phyloP scores from a whole-genome alignment of 2,797 vertebrate species.

The Xenops minutus region DNA sequence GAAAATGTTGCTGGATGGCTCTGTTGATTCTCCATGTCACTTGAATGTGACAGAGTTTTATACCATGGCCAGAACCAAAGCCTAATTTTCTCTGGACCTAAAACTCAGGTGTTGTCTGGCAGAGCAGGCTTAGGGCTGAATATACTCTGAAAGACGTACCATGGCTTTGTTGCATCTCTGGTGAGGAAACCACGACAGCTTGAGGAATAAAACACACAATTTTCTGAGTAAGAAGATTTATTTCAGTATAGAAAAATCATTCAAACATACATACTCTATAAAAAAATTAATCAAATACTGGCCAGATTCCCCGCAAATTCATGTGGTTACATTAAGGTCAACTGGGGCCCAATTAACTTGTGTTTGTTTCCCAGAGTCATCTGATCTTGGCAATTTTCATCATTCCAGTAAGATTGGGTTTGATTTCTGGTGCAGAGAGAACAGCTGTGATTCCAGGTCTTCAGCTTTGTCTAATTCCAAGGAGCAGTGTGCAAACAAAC shows the following conservation, averaged over 20 bases:
- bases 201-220: not conserved
- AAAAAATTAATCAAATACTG: slow-evolving; percentile 49
- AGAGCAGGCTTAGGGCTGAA: not conserved
- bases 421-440: slow-evolving; percentile 32
- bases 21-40: not conserved
- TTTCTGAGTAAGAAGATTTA: not conserved
- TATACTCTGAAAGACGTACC: not conserved
- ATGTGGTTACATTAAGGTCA: not conserved
- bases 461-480: slow-evolving; percentile 25
- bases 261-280: not conserved
- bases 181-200: not conserved
- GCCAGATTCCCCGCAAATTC: not conserved
- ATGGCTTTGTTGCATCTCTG: not conserved
- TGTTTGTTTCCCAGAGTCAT: not conserved
- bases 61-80: not conserved
- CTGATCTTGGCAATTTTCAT: slow-evolving; percentile 41
- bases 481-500: slow-evolving; percentile 41
- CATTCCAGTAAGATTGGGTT: slow-evolving; percentile 22
- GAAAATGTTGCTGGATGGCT: not conserved
- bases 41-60: not conserved
- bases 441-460: slow-evolving; percentile 29
- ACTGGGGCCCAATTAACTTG: slow-evolving; percentile 11
- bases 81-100: not conserved
- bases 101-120: not conserved
- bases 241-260: not conserved